These are phyloP conservation scores for Pomacea canaliculata DNA, from an alignment of 2,888 invertebrate genomes.

Conservation along the genomic window DNA sequence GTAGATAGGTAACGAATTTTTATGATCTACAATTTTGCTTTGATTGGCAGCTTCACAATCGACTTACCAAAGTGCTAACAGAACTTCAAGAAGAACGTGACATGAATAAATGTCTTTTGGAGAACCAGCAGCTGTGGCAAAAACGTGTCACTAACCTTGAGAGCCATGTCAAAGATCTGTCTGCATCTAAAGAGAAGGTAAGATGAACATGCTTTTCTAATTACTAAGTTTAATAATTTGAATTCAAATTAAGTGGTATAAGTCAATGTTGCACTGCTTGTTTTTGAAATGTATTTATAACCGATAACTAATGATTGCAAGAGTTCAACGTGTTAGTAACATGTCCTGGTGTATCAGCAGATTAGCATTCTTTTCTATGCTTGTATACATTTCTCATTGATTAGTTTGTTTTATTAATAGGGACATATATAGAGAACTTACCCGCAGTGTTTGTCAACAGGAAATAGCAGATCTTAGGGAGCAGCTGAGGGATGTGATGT, in stretches of 20 bases:
- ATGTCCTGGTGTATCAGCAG: too few species aligned
- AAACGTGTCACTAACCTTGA: conserved; percentile 63
- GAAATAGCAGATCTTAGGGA: conserved; percentile 88
- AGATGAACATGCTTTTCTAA: not conserved
- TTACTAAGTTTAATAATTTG: too few species aligned
- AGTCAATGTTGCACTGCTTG: too few species aligned
- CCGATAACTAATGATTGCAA: not conserved
- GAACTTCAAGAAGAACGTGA: conserved; percentile 88
- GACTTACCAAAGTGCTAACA: conserved; percentile 77
- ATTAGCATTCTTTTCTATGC: too few species aligned
- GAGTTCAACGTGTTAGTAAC: not conserved
- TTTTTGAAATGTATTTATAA: not conserved
- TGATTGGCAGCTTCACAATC: conserved; percentile 51
- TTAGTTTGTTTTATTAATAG: too few species aligned
- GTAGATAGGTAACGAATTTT: too few species aligned
- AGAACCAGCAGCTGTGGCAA: conserved; percentile 80
- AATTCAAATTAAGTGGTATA: not conserved
- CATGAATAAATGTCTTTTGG: conserved; percentile 82
- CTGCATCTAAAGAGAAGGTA: conserved; percentile 67
- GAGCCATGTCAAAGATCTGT: conserved; percentile 48
- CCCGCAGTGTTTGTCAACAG: conserved; percentile 41
- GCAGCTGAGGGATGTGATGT: conserved; percentile 96
- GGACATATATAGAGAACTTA: too few species aligned
- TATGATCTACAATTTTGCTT: not conserved
- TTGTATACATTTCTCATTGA: too few species aligned